Evolutionary conservation across 2,113 vertebrate species (phyloP).

Genomic region (Paraplagusia blochii): DNA sequence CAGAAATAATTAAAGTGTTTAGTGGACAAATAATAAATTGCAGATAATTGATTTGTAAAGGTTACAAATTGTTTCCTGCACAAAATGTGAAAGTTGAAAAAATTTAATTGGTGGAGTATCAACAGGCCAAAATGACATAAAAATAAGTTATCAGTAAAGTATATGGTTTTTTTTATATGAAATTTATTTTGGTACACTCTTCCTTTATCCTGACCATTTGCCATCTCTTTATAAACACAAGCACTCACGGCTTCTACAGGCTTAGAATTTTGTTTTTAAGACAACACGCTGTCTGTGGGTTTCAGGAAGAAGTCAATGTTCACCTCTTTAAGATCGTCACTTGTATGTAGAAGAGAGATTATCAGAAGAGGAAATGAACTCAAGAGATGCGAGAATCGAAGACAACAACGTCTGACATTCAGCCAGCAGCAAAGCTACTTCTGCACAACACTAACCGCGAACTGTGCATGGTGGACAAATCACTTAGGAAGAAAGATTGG

Average conservation of each 20-base stretch:
- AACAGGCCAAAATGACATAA: too few relatives aligned
- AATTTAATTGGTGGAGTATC: too few relatives aligned
- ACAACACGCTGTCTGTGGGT: conserved; percentile 36
- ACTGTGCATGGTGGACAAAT: conserved; percentile 59
- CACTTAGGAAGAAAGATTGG: conserved; percentile 44
- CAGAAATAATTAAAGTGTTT: neutral
- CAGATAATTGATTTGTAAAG: neutral
- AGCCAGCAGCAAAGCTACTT: conserved; percentile 46
- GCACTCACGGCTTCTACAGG: conserved; percentile 38
- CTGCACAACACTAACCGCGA: conserved; percentile 47
- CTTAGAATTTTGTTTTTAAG: conserved; percentile 40
- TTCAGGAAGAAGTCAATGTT: conserved; percentile 38
- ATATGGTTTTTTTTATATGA: too few relatives aligned
- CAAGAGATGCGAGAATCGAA: conserved; percentile 23
- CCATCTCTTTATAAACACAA: too few relatives aligned
- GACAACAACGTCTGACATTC: conserved; percentile 56
- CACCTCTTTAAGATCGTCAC: conserved; percentile 37
- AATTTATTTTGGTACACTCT: too few relatives aligned
- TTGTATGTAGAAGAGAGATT: conserved; percentile 38
- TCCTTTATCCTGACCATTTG: too few relatives aligned
- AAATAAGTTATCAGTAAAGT: too few relatives aligned
- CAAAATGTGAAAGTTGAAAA: too few relatives aligned
- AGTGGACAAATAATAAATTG: neutral
- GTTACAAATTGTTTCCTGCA: too few relatives aligned
- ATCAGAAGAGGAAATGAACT: conserved; percentile 31